Evolutionary conservation across 2,888 invertebrate species (phyloP), one percentile per base, ranked within the genome.

Genomic region (Diarsia mendica): DNA sequence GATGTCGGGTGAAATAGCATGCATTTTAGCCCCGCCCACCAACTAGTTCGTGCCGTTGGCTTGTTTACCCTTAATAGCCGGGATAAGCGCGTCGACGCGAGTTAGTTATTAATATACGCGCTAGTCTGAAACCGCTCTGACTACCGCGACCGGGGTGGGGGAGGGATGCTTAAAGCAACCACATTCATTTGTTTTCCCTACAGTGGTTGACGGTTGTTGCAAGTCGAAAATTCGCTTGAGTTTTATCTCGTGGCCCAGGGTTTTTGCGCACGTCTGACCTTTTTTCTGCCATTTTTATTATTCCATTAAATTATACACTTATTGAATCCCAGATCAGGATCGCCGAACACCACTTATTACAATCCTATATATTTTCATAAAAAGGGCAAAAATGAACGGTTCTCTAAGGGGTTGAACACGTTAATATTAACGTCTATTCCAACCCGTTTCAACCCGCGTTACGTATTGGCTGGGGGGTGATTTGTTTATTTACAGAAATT

Each of bases 341-440:
- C 46, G 4, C 18, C 10, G 28, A 66, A 67, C 63, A 63, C 48
- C 15, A 39, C 18, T 55, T 67, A 75, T 85, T 63, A 72, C 74
- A 80, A 61, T 67, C 60, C 72, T 69, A 82, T 87, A 78, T 77
- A 78, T 84, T 83, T 79, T 72, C 58, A 67, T 67, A 67, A 76
- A 80, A 79, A 77, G 51, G 66, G 76, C 61, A 53, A 75, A 80
- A 61, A 72, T 72, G 13, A 77, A 84, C 48, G 61, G 48, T 53
- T 33, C 79, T 60, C 76, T 15, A 23, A 55, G 48, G 85, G 75
- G 51, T 77, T 78, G 64, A 55, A 80, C 51, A 67, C 67, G 69
- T 87, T 81, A 79, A 75, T 85, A 79, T 85, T 76, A 76, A 72
- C 72, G 65, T 67, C 53, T 53, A 73, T 74, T 76, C 72, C 68